Conservation (phyloP, 2,888 invertebrate species). For the Mylabris sibirica region DNA sequence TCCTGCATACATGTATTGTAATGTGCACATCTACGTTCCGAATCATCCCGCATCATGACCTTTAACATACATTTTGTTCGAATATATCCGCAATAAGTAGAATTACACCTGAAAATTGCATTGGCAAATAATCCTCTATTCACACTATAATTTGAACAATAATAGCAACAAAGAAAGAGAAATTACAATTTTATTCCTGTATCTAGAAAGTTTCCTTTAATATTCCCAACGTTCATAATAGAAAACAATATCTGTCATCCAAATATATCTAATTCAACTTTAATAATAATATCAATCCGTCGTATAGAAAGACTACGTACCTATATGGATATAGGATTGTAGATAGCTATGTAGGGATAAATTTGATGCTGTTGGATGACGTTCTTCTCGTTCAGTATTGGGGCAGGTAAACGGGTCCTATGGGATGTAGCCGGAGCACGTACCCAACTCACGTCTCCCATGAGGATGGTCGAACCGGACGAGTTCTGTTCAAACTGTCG, state of each 20-base stretch:
- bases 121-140: slow-evolving; percentile 1
- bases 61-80: slow-evolving; percentile 36
- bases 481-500: slow-evolving; percentile 48
- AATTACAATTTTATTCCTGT: not conserved
- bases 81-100: not conserved
- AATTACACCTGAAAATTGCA: not conserved
- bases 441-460: slow-evolving; percentile 61
- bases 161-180: not conserved
- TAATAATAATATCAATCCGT: not conserved
- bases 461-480: slow-evolving; percentile 48
- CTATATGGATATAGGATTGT: not conserved
- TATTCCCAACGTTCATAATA: too few species aligned
- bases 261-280: not conserved
- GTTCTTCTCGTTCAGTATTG: slow-evolving; percentile 60
- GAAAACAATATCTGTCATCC: not conserved
- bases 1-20: slow-evolving; percentile 53
- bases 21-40: slow-evolving; percentile 49
- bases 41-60: slow-evolving; percentile 51
- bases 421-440: slow-evolving; percentile 56
- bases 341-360: not conserved
- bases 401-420: slow-evolving; percentile 62
- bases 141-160: not conserved
- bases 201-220: too few species aligned
- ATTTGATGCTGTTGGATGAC: slow-evolving; percentile 25
- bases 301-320: not conserved